These are phyloP conservation scores for Fragum fragum DNA, from an alignment of 2,888 invertebrate genomes.

Conservation along the genomic window DNA sequence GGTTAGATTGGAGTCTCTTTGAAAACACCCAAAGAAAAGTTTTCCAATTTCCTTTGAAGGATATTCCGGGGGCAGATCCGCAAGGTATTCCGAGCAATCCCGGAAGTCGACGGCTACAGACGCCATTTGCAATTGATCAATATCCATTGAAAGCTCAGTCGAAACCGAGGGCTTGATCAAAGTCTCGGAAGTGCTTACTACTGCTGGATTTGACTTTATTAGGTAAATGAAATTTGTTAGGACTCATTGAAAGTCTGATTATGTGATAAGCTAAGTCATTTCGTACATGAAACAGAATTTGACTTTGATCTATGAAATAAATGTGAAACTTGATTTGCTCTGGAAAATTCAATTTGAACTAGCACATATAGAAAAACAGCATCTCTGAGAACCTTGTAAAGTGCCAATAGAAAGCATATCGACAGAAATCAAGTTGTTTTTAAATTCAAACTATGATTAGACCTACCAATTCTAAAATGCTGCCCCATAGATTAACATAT, in stretches of 20 bases:
- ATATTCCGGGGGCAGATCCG: conserved; percentile 55
- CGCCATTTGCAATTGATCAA: conserved; percentile 68
- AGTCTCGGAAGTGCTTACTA: conserved; percentile 70
- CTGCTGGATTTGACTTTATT: conserved; percentile 65
- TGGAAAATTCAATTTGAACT: conserved; percentile 3
- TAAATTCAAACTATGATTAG: too few relatives aligned
- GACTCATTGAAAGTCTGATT: conserved; percentile 31
- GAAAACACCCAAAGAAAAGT: conserved; percentile 58
- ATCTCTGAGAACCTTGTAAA: neutral
- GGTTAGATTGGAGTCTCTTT: conserved; percentile 59
- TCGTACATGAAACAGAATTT: conserved; percentile 33
- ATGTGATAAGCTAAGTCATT: conserved; percentile 38
- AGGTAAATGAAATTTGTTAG: conserved; percentile 38
- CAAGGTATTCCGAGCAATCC: conserved; percentile 58
- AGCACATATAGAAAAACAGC: neutral
- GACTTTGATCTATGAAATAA: conserved; percentile 33
- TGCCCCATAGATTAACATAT: too few relatives aligned
- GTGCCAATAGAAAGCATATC: neutral
- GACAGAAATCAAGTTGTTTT: neutral
- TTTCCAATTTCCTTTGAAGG: conserved; percentile 68
- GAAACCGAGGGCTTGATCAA: conserved; percentile 60
- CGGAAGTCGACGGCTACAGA: conserved; percentile 61
- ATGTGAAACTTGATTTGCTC: conserved; percentile 24
- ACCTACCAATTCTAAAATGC: too few relatives aligned
- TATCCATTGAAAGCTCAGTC: conserved; percentile 63